Base-by-base conservation (phyloP, 2,888 invertebrate genomes). In the Apotomis betuletana region DNA sequence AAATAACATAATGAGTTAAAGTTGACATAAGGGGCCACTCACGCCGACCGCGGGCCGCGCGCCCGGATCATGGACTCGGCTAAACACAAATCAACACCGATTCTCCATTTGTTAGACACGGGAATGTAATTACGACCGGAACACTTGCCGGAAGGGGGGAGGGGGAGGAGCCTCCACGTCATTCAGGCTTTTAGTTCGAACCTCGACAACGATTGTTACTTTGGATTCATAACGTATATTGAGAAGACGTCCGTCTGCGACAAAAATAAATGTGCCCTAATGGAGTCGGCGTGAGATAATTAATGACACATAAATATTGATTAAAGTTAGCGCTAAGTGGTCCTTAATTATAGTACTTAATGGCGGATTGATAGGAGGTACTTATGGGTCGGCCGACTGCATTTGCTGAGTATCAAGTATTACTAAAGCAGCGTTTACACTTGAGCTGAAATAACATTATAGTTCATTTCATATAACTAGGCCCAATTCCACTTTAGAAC, bases 21-120 rank as follows among this genome's bases (percentile, higher is more conserved):
- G 55, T 61, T 54, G 54, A 46, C 51, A 49, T 62, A 67, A 71
- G 67, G 71, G 67, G 62, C 51, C 61, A 67, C 61, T 61, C 71
- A 67, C 67, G 54, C 67, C 63, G 69, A 52, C 71, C 70, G 74
- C 68, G 76, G 84, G 82, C 80, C 81, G 81, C 78, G 77, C 81
- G 81, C 78, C 77, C 80, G 86, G 89, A 90, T 89, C 90, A 87
- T 86, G 86, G 89, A 84, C 87, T 87, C 84, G 83, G 87, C 92
- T 90, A 89, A 91, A 94, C 93, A 92, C 94, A 93, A 94, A 94
- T 94, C 94, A 94, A 94, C 94, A 94, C 90, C 92, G 94, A 93
- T 94, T 94, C 94, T 94, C 94, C 94, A 94, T 94, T 94, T 94
- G 93, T 94, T 93, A 93, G 93, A 94, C 94, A 94, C 91, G 92